Base-by-base conservation (phyloP, 2,888 invertebrate species). In the Eledona agricola region DNA sequence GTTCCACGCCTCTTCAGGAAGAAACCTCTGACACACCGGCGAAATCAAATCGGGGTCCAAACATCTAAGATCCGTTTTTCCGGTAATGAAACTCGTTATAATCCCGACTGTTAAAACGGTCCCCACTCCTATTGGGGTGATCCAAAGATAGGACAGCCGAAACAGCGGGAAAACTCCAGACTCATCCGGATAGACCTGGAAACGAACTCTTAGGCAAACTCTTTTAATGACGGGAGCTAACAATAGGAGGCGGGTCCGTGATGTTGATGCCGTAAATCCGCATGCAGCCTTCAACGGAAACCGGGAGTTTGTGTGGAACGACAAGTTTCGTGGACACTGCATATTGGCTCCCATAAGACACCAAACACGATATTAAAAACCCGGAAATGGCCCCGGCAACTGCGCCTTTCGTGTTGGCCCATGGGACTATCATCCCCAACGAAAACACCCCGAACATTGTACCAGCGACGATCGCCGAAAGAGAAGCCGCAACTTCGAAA, bases 391-490 rank as follows among this genome's bases (percentile, higher is more conserved):
- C 83, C 6, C 89, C 85, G 29, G 77, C 73, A 23, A 83, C 69
- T 12, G 83, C 81, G 34, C 89, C 87, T 65, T 83, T 78, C 0
- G 85, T 82, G 49, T 88, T 90, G 43, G 87, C 83, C 87, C 89
- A 92, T 26, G 92, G 90, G 67, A 89, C 82, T 58, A 86, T 78
- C 86, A 93, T 90, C 53, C 93, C 93, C 11, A 93, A 77, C 0
- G 90, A 87, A 70, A 93, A 93, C 4, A 92, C 81, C 0, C 92
- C 93, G 64, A 90, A 88, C 0, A 91, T 87, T 3, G 90, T 88
- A 23, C 90, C 89, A 0, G 90, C 88, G 1, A 90, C 88, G 58
- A 93, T 90, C 0, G 91, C 89, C n/a, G 90, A 88, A 34, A 91
- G 75, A 7, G 90, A 88, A 23, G 88, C 85, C 0, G 88, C 86